phyloP scores from a whole-genome alignment of 1,140 invertebrate genomes.

The Pachypsylla venusta region DNA sequence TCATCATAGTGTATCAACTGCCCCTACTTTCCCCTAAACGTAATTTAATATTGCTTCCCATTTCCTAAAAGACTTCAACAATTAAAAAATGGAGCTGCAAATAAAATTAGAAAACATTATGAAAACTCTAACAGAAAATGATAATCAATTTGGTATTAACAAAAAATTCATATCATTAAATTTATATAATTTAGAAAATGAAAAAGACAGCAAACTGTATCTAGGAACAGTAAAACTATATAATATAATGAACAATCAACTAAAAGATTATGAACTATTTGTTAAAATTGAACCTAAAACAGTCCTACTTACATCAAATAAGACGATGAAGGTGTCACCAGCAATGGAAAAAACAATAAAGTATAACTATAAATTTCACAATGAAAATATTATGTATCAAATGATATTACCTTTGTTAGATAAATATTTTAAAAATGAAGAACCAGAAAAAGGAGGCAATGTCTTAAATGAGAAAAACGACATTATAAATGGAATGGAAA shows the following conservation, averaged over 20 bases:
- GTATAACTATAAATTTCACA: slow-evolving; percentile 1
- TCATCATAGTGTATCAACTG: too few species aligned
- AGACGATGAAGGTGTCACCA: too few species aligned
- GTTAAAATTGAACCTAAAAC: background rate
- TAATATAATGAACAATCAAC: background rate
- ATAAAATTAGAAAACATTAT: background rate
- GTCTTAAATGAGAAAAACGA: too few species aligned
- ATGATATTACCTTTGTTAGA: background rate
- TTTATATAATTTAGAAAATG: background rate
- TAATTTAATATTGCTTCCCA: too few species aligned
- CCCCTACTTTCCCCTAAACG: too few species aligned
- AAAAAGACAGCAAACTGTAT: background rate
- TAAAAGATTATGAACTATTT: background rate
- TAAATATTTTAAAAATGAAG: background rate
- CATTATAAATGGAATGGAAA: too few species aligned
- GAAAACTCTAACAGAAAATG: background rate
- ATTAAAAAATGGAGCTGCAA: background rate
- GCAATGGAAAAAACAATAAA: background rate
- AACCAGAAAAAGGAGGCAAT: background rate
- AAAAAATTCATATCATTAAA: background rate
- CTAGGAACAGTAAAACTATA: background rate
- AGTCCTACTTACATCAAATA: too few species aligned
- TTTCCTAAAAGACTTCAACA: too few species aligned
- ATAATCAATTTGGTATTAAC: background rate
- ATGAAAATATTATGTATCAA: background rate